Evolutionary conservation across 2,888 invertebrate genomes (phyloP).

Genomic region (Xanthorhoe spadicearia): DNA sequence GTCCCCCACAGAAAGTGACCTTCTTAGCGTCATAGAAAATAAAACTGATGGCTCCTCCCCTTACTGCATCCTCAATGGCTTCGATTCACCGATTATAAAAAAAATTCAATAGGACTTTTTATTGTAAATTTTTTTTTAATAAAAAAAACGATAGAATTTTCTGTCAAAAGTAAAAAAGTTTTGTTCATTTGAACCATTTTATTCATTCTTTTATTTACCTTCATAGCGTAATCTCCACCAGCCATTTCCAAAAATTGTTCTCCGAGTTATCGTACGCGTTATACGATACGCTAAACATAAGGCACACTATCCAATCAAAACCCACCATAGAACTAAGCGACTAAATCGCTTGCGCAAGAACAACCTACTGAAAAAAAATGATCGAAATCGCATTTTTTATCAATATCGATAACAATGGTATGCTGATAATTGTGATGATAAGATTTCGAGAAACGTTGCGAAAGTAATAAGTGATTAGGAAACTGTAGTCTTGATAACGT

Average conservation of each 20-base stretch:
- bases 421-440: slow-evolving; percentile 35
- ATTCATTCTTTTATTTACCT: slow-evolving; percentile 48
- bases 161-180: no score
- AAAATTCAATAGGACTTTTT: no score
- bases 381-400: slow-evolving; percentile 34
- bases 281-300: slow-evolving; percentile 45
- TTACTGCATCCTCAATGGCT: no score
- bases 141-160: no score
- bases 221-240: slow-evolving; percentile 67
- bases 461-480: slow-evolving; percentile 27
- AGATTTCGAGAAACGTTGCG: slow-evolving; percentile 29
- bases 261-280: slow-evolving; percentile 49
- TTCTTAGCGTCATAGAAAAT: no score
- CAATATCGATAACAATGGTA: slow-evolving; percentile 34
- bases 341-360: slow-evolving; percentile 8
- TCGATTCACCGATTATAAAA: no score
- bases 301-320: slow-evolving; percentile 36
- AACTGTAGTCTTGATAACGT: slow-evolving; percentile 10
- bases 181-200: not conserved
- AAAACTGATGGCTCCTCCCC: no score
- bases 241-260: slow-evolving; percentile 59
- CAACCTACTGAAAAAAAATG: slow-evolving; percentile 20
- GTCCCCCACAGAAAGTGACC: no score
- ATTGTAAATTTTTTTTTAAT: no score
- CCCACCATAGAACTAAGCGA: slow-evolving; percentile 23